Conservation (phyloP, 2,888 invertebrate species). For the Dorcus parallelipipedus region DNA sequence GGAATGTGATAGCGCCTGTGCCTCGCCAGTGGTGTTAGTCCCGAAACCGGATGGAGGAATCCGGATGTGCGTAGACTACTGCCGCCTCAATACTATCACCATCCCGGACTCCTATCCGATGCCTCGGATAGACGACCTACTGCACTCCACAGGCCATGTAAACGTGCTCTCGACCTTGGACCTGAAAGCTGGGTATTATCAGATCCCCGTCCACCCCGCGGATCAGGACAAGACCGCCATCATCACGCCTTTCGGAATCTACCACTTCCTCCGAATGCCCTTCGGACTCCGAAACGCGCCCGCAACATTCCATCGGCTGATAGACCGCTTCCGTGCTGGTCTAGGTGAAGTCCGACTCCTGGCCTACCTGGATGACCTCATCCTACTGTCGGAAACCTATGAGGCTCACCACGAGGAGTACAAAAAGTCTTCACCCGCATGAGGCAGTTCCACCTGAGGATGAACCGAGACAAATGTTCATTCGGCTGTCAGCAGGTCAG, state of each 20-base stretch:
- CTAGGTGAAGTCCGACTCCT: constrained; percentile 16
- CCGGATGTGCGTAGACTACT: no score
- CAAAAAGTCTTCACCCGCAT: constrained; percentile 15
- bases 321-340: constrained; percentile 10
- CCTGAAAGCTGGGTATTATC: no score
- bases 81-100: no score
- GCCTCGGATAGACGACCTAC: no score
- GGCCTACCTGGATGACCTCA: constrained; percentile 25
- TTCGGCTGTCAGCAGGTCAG: constrained; percentile 17
- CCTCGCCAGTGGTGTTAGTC: background rate
- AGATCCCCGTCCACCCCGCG: no score
- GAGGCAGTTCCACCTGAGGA: constrained; percentile 14
- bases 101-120: no score
- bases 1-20: background rate
- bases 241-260: constrained; percentile 17
- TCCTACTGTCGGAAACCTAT: constrained; percentile 19
- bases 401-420: constrained; percentile 24
- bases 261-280: constrained; percentile 20
- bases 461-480: constrained; percentile 21
- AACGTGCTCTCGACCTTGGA: no score
- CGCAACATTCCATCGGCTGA: constrained; percentile 19
- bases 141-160: no score
- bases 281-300: constrained; percentile 25
- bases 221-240: constrained; percentile 8
- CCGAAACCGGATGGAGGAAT: background rate